Evolutionary conservation across 2,113 vertebrate genomes (phyloP).

Genomic region (Megatriorchis doriae): DNA sequence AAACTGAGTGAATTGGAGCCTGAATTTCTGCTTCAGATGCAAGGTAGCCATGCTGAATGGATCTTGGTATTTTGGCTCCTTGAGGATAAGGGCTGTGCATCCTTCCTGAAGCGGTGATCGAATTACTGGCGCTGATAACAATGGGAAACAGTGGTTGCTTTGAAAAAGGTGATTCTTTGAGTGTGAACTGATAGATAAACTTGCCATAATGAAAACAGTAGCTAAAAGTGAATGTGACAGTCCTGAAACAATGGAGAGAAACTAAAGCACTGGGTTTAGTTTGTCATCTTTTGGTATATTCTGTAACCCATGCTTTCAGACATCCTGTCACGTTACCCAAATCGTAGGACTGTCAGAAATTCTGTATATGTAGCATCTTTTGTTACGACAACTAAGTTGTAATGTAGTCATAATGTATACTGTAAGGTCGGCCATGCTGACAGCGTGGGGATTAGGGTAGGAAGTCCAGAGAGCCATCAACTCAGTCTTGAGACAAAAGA

Average conservation of each 20-base stretch:
- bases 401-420: not conserved
- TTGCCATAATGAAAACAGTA: not conserved
- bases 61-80: not conserved
- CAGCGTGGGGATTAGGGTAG: not conserved
- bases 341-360: not conserved
- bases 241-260: not conserved
- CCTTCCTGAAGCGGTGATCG: not conserved
- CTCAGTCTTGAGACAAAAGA: not conserved
- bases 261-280: not conserved
- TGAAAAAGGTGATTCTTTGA: not conserved
- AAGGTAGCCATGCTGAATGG: not conserved
- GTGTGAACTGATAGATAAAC: not conserved
- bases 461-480: not conserved
- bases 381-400: not conserved
- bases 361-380: not conserved
- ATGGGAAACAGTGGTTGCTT: not conserved
- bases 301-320: not conserved
- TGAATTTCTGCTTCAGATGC: not conserved
- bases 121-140: not conserved
- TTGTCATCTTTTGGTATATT: not conserved
- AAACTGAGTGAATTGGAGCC: not conserved
- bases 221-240: not conserved
- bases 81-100: not conserved
- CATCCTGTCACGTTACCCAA: not conserved
- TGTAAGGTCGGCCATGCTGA: not conserved